A percentile compares a stretch with the other conserved stretches of the same genome.
phyloP scores from a whole-genome alignment of 2,797 vertebrate genomes.

The Prunella strophiata region DNA sequence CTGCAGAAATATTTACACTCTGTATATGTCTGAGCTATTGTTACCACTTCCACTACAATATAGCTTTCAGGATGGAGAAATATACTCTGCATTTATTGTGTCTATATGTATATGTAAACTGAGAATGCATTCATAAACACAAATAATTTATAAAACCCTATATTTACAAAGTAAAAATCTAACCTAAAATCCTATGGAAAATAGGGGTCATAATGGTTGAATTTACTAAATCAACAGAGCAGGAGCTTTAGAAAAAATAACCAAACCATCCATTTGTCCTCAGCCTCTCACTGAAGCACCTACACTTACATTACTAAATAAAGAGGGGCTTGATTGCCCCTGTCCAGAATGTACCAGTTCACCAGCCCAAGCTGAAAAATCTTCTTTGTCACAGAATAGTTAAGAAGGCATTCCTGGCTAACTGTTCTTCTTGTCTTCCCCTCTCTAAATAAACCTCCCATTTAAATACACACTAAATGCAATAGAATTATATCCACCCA shows the following conservation, averaged over 20 bases:
- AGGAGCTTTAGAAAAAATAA: not conserved
- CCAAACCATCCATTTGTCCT: not conserved
- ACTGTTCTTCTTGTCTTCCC: not conserved
- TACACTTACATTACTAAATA: not conserved
- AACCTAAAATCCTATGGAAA: not conserved
- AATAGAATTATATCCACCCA: not conserved
- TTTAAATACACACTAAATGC: not conserved
- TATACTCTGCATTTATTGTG: not conserved
- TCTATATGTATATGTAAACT: not conserved
- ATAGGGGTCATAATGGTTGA: not conserved
- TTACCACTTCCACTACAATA: constrained; percentile 28
- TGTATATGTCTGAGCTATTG: constrained; percentile 54
- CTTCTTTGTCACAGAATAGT: not conserved
- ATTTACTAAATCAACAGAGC: not conserved
- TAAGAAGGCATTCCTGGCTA: not conserved
- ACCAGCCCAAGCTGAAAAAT: not conserved
- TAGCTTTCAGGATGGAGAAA: constrained; percentile 4
- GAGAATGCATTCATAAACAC: not conserved
- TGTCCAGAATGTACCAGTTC: not conserved
- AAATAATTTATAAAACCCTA: not conserved
- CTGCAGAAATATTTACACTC: constrained; percentile 67
- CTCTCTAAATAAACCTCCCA: not conserved
- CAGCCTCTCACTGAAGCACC: not conserved
- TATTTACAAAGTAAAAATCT: not conserved
- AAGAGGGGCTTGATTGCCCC: not conserved